Conservation (phyloP, 2,888 invertebrate genomes). For the Amaurobius ferox region DNA sequence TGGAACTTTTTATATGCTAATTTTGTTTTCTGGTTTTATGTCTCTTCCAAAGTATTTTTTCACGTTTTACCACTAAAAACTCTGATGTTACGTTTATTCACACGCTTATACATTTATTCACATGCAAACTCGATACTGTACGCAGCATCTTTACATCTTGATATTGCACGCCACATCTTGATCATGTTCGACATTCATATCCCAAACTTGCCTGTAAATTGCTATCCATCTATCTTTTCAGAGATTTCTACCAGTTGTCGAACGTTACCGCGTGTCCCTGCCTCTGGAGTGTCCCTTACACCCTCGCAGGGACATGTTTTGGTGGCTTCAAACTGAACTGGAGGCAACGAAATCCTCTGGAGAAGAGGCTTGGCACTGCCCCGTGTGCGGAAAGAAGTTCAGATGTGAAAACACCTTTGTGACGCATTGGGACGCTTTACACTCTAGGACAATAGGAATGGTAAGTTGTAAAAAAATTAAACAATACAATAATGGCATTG, state of each 20-base stretch:
- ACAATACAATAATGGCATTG: no score
- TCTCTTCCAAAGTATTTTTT: no score
- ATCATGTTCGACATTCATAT: no score
- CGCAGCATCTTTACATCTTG: no score
- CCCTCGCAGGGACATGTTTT: conserved; percentile 89
- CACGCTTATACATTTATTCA: no score
- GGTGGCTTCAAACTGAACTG: conserved; percentile 77
- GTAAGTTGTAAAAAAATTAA: not conserved
- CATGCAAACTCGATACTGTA: no score
- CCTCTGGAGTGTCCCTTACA: conserved; percentile 94
- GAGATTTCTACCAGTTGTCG: conserved; percentile 93
- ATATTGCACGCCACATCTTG: no score
- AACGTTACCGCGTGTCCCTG: conserved; percentile 90
- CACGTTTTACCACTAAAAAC: no score
- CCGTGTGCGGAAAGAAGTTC: conserved; percentile 89
- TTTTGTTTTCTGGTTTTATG: no score
- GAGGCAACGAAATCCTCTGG: conserved; percentile 33
- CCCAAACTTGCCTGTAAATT: no score
- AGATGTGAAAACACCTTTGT: conserved; percentile 84
- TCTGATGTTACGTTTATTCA: no score
- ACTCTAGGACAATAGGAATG: conserved; percentile 78
- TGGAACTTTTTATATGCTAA: no score
- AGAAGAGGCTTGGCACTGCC: conserved; percentile 85
- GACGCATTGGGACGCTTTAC: conserved; percentile 90
- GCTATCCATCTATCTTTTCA: conserved; percentile 75